Percentiles rank a stretch among this genome's conserved stretches.
Evolutionary conservation across 2,888 invertebrate species (phyloP).

Genomic region (Zonitis immaculata): DNA sequence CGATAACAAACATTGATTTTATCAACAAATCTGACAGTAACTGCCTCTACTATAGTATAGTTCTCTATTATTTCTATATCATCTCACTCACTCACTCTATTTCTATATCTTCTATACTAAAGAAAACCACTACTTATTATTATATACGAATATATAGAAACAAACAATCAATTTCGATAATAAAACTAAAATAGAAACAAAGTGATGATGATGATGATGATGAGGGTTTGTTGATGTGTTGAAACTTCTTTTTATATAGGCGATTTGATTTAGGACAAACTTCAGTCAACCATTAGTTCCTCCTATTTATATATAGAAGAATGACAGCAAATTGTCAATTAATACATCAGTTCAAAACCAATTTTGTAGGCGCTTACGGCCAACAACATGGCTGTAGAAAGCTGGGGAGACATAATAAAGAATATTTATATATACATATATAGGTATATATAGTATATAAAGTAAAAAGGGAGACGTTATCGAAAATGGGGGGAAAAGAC

Average conservation of each 20-base stretch:
- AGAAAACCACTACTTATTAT: no score
- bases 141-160: no score
- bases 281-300: constrained; percentile 44
- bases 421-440: no score
- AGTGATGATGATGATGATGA: background rate
- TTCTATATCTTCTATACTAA: no score
- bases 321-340: constrained; percentile 49
- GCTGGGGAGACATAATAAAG: constrained; percentile 16
- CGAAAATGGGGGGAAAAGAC: constrained; percentile 22
- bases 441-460: no score
- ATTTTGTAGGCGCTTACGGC: constrained; percentile 39
- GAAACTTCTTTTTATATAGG: background rate
- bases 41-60: constrained; percentile 3
- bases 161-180: no score
- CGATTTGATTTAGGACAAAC: constrained; percentile 44
- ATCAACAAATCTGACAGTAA: constrained; percentile 35
- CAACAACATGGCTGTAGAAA: constrained; percentile 34
- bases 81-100: background rate
- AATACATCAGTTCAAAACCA: constrained; percentile 47
- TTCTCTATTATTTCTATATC: background rate
- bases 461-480: no score
- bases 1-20: constrained; percentile 43
- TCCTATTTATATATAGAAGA: constrained; percentile 37
- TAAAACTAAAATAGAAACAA: background rate
- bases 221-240: background rate